phyloP scores from a whole-genome alignment of 2,113 vertebrate genomes.

The Odobenus rosmarus region DNA sequence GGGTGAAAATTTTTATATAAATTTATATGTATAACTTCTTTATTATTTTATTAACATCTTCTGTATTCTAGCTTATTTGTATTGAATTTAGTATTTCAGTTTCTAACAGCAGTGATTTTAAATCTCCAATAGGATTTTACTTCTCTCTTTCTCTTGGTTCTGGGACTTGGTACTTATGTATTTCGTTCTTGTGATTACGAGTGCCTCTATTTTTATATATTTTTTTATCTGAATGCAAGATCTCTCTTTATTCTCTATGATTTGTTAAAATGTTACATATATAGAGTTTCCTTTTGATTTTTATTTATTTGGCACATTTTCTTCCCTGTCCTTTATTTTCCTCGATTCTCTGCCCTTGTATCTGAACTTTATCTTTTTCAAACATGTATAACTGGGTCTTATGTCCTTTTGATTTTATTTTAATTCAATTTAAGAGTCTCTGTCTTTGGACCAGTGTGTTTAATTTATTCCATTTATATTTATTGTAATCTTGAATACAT shows the following conservation, averaged over 20 bases:
- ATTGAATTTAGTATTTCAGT: not conserved
- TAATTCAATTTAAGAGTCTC: not conserved
- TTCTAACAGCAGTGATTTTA: conserved; percentile 33
- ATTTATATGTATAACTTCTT: not conserved
- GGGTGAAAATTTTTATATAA: not conserved
- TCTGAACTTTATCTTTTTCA: not conserved
- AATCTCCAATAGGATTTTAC: not conserved
- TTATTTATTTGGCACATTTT: not conserved
- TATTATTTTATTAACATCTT: not conserved
- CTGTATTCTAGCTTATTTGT: not conserved
- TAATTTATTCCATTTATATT: not conserved
- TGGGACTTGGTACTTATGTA: not conserved
- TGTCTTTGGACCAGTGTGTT: not conserved
- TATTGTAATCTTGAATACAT: not conserved
- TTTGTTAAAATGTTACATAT: not conserved
- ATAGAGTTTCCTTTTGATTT: not conserved
- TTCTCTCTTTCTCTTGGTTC: not conserved
- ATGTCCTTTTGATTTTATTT: not conserved
- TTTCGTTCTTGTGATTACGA: not conserved
- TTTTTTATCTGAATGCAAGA: not conserved
- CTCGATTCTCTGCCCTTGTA: not conserved
- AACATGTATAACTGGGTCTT: not conserved
- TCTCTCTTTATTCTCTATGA: not conserved
- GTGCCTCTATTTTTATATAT: not conserved
- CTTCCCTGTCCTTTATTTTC: not conserved